Percentiles rank a stretch among this genome's conserved stretches.
phyloP scores from a whole-genome alignment of 2,888 invertebrate species.

The Lepidonotus clava region DNA sequence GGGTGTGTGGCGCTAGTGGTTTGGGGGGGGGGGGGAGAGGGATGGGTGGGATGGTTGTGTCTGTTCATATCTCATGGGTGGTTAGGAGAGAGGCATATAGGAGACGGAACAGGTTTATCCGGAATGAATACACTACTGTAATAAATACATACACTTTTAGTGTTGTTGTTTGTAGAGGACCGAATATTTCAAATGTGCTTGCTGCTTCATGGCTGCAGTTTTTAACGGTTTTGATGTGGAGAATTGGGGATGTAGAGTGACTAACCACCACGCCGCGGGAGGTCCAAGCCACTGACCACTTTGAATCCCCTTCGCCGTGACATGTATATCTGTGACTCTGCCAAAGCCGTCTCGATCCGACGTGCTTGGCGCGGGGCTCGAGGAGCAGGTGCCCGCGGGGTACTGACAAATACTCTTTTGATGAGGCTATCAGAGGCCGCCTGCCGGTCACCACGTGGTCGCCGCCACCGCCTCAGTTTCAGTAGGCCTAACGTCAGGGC shows the following conservation, averaged over 20 bases:
- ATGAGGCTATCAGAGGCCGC: constrained; percentile 12
- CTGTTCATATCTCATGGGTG: background rate
- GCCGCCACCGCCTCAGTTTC: background rate
- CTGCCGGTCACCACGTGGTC: background rate
- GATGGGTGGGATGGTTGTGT: background rate
- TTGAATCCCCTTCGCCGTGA: background rate
- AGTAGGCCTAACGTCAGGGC: background rate
- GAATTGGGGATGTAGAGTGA: too few species aligned
- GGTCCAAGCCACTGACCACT: background rate
- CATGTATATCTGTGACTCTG: background rate
- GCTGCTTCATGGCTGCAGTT: too few species aligned
- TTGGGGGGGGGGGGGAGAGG: background rate
- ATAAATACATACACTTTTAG: too few species aligned
- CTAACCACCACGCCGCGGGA: too few species aligned
- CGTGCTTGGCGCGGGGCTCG: background rate
- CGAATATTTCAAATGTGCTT: too few species aligned
- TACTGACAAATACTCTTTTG: constrained; percentile 31
- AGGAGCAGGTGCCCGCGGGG: background rate
- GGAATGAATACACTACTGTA: too few species aligned
- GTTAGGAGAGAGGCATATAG: too few species aligned
- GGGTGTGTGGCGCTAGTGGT: background rate
- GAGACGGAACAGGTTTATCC: too few species aligned
- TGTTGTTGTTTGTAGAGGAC: too few species aligned
- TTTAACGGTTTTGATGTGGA: too few species aligned
- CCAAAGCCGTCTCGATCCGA: background rate